Evolutionary conservation across 2,888 invertebrate genomes (phyloP).

Genomic region (Cheilosia vulpina): DNA sequence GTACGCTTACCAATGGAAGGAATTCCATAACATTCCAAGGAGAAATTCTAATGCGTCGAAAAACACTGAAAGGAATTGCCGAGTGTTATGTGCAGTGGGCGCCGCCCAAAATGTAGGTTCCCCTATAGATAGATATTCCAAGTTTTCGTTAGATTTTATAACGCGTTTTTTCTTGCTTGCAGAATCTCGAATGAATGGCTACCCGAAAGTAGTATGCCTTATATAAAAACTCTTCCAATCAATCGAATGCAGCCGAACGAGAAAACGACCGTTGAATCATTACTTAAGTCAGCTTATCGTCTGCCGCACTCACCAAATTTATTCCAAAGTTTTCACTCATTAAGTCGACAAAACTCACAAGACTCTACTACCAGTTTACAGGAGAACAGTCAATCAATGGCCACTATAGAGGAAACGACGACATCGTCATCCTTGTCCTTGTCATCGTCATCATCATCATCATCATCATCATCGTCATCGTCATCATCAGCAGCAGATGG

Average conservation of each 20-base stretch:
- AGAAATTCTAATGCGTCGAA: constrained; percentile 87
- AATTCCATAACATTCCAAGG: constrained; percentile 90
- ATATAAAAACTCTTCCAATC: constrained; percentile 85
- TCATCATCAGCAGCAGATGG: constrained; percentile 22
- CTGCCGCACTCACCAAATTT: constrained; percentile 81
- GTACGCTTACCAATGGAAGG: constrained; percentile 87
- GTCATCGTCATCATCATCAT: no score
- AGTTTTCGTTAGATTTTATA: neutral
- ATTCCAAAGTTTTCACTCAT: constrained; percentile 76
- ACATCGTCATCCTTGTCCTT: neutral
- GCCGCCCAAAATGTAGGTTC: constrained; percentile 93
- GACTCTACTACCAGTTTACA: constrained; percentile 48
- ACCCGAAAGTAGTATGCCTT: constrained; percentile 88
- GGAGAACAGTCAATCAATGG: constrained; percentile 43
- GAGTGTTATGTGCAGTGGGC: constrained; percentile 93
- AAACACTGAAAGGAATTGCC: constrained; percentile 86
- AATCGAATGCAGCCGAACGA: constrained; percentile 81
- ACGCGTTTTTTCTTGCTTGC: constrained; percentile 78
- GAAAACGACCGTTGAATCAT: constrained; percentile 81
- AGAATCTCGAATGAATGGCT: constrained; percentile 95
- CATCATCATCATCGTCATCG: neutral
- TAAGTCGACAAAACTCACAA: constrained; percentile 66
- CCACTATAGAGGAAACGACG: constrained; percentile 37
- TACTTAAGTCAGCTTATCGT: constrained; percentile 81
- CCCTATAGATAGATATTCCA: neutral